Conservation (phyloP, 1,140 invertebrate species). For the Teleopsis dalmanni region DNA sequence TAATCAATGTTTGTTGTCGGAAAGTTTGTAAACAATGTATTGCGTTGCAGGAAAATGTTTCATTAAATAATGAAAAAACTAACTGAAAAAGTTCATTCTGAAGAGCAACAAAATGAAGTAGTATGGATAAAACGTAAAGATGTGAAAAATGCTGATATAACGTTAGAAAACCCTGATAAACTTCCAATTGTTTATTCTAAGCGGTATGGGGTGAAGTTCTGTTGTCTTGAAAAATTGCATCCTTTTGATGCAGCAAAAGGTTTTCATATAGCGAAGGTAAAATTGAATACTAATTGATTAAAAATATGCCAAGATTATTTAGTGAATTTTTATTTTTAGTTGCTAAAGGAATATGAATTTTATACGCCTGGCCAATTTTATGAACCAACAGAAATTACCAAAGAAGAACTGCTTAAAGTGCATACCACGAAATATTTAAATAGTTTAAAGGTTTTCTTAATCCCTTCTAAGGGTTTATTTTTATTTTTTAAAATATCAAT, state of each 20-base stretch:
- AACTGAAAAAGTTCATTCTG: conserved; percentile 22
- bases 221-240: conserved; percentile 73
- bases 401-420: conserved; percentile 61
- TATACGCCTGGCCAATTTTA: conserved; percentile 50
- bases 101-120: conserved; percentile 16
- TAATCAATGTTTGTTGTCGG: no score
- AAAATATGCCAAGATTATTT: neutral
- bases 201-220: conserved; percentile 75
- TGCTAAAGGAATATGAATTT: conserved; percentile 50
- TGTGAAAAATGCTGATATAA: neutral
- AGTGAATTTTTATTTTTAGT: conserved; percentile 37
- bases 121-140: conserved; percentile 20
- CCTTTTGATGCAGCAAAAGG: conserved; percentile 86
- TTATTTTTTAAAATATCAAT: conserved; percentile 7
- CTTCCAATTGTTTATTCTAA: conserved; percentile 68
- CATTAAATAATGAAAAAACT: conserved; percentile 16
- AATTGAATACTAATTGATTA: neutral
- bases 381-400: conserved; percentile 60
- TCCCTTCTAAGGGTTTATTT: neutral
- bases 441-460: conserved; percentile 51
- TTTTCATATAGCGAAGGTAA: conserved; percentile 66
- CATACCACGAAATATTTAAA: conserved; percentile 67
- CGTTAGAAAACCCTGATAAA: conserved; percentile 17
- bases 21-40: no score
- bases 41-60: no score